Base-by-base conservation (phyloP, 1,140 invertebrate genomes). In the Triops longicaudatus region DNA sequence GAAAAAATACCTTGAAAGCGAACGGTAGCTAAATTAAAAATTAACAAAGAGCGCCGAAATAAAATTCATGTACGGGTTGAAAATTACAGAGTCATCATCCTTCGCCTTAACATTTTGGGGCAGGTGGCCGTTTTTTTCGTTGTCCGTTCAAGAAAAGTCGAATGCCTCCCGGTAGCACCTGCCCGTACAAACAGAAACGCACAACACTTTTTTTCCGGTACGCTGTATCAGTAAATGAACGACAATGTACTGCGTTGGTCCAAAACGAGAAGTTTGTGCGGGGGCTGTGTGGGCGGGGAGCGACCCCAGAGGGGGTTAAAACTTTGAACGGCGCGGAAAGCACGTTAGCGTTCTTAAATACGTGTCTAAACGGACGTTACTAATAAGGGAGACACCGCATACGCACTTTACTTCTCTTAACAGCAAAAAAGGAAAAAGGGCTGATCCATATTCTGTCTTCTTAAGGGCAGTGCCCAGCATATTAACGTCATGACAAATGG, bases 401-500 rank as follows among this genome's bases (percentile, higher is more conserved):
- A 63, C 44, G 5, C 44, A 63, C 50, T 22, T 63, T 6, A 22
- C 50, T 63, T 63, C 50, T n/a, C 14, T 17, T 5, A 63, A 63
- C 10, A 17, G 22, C 14, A 63, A 63, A 63, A 63, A 63, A 9
- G 50, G 14, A 63, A 63, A n/a, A 63, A 63, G 50, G 50, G 50
- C 50, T 63, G 50, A 63, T 63, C 50, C 50, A 63, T 63, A 63
- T 63, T 63, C 50, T 63, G 50, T 63, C 50, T n/a, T 63, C 50
- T 63, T 63, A 63, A 63, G 50, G 50, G 50, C 50, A 63, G 50
- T 63, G 50, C 50, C 50, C 44, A 17, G 22, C 50, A 22, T 63
- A 63, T 63, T 63, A 63, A 63, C 50, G 50, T 22, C 50, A 22
- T 63, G 50, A 63, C 50, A 63, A 63, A 63, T 63, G 50, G 50